Percentiles rank a stretch among this genome's conserved stretches.
phyloP scores from a whole-genome alignment of 2,113 vertebrate species.

The Scopus umbretta region DNA sequence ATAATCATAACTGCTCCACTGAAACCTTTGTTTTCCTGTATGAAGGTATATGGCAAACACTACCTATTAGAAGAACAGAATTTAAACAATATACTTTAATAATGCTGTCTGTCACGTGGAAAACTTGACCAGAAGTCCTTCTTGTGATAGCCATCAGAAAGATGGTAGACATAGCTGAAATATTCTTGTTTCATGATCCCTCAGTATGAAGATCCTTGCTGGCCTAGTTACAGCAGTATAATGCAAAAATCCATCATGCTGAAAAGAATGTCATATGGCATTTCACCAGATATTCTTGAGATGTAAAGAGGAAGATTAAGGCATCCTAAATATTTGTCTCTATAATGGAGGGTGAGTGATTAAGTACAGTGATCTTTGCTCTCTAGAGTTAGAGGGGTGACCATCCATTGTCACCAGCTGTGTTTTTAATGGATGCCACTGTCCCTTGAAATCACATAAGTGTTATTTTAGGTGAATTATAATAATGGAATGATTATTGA shows the following conservation, averaged over 20 bases:
- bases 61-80: neutral
- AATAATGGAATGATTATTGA: neutral
- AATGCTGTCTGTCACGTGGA: neutral
- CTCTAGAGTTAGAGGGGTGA: neutral
- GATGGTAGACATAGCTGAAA: neutral
- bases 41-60: neutral
- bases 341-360: neutral
- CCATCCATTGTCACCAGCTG: neutral
- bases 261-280: neutral
- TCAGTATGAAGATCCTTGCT: neutral
- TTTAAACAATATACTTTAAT: neutral
- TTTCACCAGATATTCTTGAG: neutral
- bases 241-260: neutral
- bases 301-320: neutral
- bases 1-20: neutral
- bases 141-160: neutral
- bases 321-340: neutral
- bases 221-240: neutral
- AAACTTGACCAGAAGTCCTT: neutral
- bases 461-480: neutral
- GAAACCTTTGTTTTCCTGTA: neutral
- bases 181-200: neutral
- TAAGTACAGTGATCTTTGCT: neutral
- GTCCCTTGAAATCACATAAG: neutral
- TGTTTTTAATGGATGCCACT: neutral